Evolutionary conservation across 1,140 invertebrate genomes (phyloP), one percentile per base, ranked within the genome.

Genomic region (Brachionus paranguensis): DNA sequence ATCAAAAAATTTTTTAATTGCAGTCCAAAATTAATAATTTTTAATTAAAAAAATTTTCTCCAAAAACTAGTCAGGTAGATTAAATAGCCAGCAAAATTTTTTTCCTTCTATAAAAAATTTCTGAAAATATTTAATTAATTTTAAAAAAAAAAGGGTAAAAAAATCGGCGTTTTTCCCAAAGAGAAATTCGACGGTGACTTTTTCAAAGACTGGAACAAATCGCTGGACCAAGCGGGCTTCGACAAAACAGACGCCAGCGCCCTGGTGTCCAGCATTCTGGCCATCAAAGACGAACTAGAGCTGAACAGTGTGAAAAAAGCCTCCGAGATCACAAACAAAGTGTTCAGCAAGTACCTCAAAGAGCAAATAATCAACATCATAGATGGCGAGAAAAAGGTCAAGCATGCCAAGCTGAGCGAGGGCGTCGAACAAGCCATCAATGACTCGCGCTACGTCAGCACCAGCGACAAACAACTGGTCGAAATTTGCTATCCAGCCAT

Each of bases 281-380:
- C 94, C 37, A 93, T 95, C 0, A 99, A 99, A 90, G 97, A 99
- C 90, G 96, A 99, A 85, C 88, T 92, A 1, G 98, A 99, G 90
- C 90, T 99, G 41, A 92, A 93, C 29, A 93, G 93, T n/a, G 93
- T 98, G 64, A 97, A 96, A 89, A 97, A 96, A 91, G 96, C 98
- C 0, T 95, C 93, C 86, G 90, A 95, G 86, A 94, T 96, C 6
- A 95, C 96, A 33, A 93, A 95, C 68, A 96, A 99, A 91, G 92
- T 99, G 4, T 99, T 97, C 88, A 94, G 93, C 33, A 98, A 98
- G 87, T 97, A 96, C 90, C 91, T 99, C 7, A 96, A 96, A 89
- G 95, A 97, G 90, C 95, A 99, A 90, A 95, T 99, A 83, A 97
- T 99, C 93, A 96, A 98, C 88, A 96, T 99, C 86, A 97, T 99